Conservation (phyloP, 1,140 invertebrate genomes). For the Steinernema khuongi region DNA sequence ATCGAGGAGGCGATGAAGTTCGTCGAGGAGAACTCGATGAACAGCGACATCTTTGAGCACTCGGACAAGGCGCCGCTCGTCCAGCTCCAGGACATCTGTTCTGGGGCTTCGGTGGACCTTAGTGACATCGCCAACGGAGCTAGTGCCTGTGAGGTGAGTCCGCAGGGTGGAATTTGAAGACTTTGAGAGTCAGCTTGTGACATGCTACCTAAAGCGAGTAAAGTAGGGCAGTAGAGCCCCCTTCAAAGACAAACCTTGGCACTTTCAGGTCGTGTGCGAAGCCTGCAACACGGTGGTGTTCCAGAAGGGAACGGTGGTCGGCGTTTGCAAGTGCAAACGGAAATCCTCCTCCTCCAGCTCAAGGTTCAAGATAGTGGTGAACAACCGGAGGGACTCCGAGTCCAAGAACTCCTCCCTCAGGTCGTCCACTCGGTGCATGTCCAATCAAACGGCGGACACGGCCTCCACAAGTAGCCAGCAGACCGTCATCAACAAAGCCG, state of each 20-base stretch:
- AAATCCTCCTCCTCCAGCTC: neutral
- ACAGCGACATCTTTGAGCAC: slow-evolving; percentile 21
- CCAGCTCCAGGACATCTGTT: slow-evolving; percentile 53
- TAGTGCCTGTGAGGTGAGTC: slow-evolving; percentile 2
- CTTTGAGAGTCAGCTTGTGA: neutral
- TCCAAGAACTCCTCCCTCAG: slow-evolving; percentile 24
- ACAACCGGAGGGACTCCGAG: neutral
- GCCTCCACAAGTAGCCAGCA: slow-evolving; percentile 51
- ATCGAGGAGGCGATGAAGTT: slow-evolving; percentile 28
- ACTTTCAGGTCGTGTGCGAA: slow-evolving; percentile 8
- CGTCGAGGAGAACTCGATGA: slow-evolving; percentile 26
- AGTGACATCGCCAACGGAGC: slow-evolving; percentile 16
- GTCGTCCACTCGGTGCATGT: slow-evolving; percentile 14
- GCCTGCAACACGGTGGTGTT: slow-evolving; percentile 3
- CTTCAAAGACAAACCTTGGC: neutral
- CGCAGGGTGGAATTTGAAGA: neutral
- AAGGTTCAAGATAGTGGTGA: neutral
- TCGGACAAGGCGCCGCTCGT: slow-evolving; percentile 47
- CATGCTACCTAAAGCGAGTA: too few relatives aligned
- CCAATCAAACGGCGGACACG: slow-evolving; percentile 33
- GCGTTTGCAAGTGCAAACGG: slow-evolving; percentile 4
- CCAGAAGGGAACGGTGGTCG: neutral
- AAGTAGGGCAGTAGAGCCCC: too few relatives aligned
- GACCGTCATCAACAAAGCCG: slow-evolving; percentile 38
- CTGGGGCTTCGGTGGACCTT: slow-evolving; percentile 49